A percentile compares a stretch with the other conserved stretches of the same genome.
Conservation (phyloP, 2,797 vertebrate genomes). For the Crenuchus spilurus region DNA sequence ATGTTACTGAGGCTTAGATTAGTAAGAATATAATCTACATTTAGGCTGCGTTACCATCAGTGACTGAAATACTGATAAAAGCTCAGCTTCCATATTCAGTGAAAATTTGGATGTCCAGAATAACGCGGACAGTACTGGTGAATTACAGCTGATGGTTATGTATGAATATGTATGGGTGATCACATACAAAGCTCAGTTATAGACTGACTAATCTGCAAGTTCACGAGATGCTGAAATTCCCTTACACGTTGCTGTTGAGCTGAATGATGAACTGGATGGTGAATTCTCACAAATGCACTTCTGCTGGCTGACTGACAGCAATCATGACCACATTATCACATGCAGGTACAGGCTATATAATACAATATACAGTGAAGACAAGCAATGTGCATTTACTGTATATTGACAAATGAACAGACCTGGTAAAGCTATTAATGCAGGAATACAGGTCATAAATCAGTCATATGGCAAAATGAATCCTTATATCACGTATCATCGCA, state of each 20-base stretch:
- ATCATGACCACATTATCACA: neutral
- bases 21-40: neutral
- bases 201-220: conserved; percentile 15
- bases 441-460: no score
- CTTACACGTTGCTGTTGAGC: neutral
- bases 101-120: neutral
- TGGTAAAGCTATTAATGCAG: no score
- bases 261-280: neutral
- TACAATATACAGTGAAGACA: neutral
- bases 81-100: neutral
- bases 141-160: neutral
- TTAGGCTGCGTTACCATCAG: neutral
- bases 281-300: neutral
- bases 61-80: neutral
- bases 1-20: conserved; percentile 10
- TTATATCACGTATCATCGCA: no score
- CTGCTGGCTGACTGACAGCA: conserved; percentile 4
- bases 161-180: no score
- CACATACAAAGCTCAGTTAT: neutral
- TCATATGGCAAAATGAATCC: neutral
- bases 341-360: neutral
- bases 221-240: neutral
- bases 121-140: neutral
- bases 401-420: no score
- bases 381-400: no score